Evolutionary conservation across 2,888 invertebrate species (phyloP).

Genomic region (Gymnoscelis rufifasciata): DNA sequence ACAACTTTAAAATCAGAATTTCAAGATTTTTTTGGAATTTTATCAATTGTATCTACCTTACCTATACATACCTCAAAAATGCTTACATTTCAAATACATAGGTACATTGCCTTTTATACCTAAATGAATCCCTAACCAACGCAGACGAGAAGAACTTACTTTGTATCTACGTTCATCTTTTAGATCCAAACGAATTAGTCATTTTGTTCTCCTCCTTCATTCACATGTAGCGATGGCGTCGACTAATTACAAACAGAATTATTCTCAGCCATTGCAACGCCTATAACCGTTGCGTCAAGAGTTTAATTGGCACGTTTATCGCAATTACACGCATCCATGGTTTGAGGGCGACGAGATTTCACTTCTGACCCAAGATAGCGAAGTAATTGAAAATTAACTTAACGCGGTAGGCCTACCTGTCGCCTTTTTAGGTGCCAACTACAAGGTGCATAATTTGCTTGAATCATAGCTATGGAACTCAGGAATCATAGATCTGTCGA

Average conservation of each 20-base stretch:
- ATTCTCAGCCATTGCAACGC: constrained; percentile 18
- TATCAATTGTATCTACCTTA: too few relatives aligned
- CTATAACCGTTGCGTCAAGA: constrained; percentile 51
- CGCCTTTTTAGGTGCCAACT: constrained; percentile 36
- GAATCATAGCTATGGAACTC: constrained; percentile 2
- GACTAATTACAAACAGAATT: constrained; percentile 25
- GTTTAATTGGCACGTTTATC: constrained; percentile 64
- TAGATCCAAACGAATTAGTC: too few relatives aligned
- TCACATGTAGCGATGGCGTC: constrained; percentile 13
- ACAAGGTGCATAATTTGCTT: constrained; percentile 27
- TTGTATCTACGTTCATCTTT: too few relatives aligned
- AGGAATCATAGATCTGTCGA: neutral
- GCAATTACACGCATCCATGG: constrained; percentile 75
- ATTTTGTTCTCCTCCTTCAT: neutral
- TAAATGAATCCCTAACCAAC: too few relatives aligned
- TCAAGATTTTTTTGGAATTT: too few relatives aligned
- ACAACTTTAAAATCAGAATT: too few relatives aligned
- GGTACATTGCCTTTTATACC: too few relatives aligned
- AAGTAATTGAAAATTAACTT: constrained; percentile 56
- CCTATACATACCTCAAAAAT: too few relatives aligned
- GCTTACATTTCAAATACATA: too few relatives aligned
- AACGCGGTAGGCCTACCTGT: constrained; percentile 25
- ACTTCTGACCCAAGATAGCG: constrained; percentile 65
- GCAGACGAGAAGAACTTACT: too few relatives aligned
- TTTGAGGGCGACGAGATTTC: constrained; percentile 71